Conservation (phyloP, 2,888 invertebrate species). For the Cosmia pyralina region DNA sequence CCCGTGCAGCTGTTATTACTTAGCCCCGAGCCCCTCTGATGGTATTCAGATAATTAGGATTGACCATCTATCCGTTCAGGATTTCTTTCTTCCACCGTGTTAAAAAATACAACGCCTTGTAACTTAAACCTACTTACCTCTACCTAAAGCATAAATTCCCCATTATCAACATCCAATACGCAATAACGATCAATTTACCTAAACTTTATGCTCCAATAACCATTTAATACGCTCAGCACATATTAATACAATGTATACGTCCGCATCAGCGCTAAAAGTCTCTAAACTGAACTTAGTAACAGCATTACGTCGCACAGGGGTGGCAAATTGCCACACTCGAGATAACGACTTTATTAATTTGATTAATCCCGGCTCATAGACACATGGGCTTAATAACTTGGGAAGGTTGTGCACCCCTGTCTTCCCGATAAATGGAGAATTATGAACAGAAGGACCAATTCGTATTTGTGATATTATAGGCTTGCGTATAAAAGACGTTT, state of each 20-base stretch:
- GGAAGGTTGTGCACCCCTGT: not conserved
- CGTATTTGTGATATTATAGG: too few relatives aligned
- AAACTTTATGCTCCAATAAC: constrained; percentile 42
- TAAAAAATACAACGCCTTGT: not conserved
- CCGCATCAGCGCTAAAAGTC: constrained; percentile 65
- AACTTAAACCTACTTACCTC: constrained; percentile 3
- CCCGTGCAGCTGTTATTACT: too few relatives aligned
- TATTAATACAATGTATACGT: constrained; percentile 63
- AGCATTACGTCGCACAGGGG: constrained; percentile 67
- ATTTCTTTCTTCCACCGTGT: not conserved
- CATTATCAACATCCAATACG: constrained; percentile 25
- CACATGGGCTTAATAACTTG: constrained; percentile 74
- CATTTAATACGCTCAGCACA: constrained; percentile 48
- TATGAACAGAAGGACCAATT: too few relatives aligned
- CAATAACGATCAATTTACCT: constrained; percentile 48
- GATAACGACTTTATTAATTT: constrained; percentile 83
- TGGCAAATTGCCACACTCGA: constrained; percentile 78
- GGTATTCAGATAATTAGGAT: not conserved
- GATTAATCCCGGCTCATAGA: constrained; percentile 77
- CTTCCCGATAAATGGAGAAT: too few relatives aligned
- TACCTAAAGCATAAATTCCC: not conserved
- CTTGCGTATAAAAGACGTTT: too few relatives aligned
- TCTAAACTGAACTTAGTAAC: constrained; percentile 65
- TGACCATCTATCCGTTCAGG: too few relatives aligned
- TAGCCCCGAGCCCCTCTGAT: too few relatives aligned